Base-by-base conservation (phyloP, 2,888 invertebrate genomes). In the Drosophila niveifrons region DNA sequence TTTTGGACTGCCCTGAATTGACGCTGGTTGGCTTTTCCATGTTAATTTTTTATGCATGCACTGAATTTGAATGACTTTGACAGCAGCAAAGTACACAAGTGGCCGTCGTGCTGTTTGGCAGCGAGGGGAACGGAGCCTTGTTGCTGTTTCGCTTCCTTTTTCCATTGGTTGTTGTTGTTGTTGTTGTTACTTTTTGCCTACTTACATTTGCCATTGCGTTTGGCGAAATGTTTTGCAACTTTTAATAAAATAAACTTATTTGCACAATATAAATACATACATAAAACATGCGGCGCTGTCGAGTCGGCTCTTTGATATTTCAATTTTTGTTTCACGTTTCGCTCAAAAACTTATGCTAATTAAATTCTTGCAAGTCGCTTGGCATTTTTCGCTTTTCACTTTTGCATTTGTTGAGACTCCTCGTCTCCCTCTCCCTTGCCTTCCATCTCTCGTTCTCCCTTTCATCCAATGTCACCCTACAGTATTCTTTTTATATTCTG, bases 11-110 rank as follows among this genome's bases (percentile, higher is more conserved):
- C 13, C 46, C 53, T 55, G 29, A 43, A 31, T 28, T 29, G 53
- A 43, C 43, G 41, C n/a, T 46, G 57, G 46, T 29, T 57, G 75
- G 58, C 58, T 50, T 72, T 78, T 46, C 43, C 65, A 82, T 80
- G 64, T 73, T 78, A 81, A 82, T 82, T 82, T 82, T 82, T 82
- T 82, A 82, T 82, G 75, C 80, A 85, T 85, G 80, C 82, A 70
- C 78, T 82, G 85, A 80, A 85, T 82, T 79, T 85, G 72, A 85
- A 83, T 80, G 75, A 82, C 82, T 83, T 83, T 83, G 82, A 82
- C 82, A 80, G 72, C 58, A 75, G 72, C 58, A 75, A 65, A 66
- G 66, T 64, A 68, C 53, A 68, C 56, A 77, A 82, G 78, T 77
- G 77, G 68, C 48, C 62, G 63, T 66, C 66, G 71, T 52, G 50